phyloP scores from a whole-genome alignment of 1,140 invertebrate genomes.

The Bombus sylvicola region DNA sequence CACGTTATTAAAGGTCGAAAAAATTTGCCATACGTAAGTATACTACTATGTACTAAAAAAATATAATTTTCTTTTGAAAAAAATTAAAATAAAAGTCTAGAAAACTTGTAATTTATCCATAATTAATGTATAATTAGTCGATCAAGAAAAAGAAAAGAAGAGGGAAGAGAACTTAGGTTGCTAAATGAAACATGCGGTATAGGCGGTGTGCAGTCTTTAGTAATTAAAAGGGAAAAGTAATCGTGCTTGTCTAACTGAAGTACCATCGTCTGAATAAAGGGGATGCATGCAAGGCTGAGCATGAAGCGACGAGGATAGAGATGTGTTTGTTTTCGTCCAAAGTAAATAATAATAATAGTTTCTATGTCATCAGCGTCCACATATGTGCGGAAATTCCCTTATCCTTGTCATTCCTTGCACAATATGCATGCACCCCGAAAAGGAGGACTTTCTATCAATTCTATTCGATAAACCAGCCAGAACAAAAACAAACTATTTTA shows the following conservation, averaged over 20 bases:
- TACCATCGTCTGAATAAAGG: constrained; percentile 33
- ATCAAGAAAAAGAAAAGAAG: neutral
- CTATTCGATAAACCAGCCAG: constrained; percentile 16
- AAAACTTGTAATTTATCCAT: neutral
- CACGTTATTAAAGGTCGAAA: constrained; percentile 25
- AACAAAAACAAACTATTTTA: constrained; percentile 57
- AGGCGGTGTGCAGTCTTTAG: constrained; percentile 42
- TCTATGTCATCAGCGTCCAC: neutral
- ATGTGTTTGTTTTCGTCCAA: neutral
- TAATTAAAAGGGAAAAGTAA: constrained; percentile 31
- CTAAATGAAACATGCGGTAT: constrained; percentile 50
- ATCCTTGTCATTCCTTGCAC: constrained; percentile 20
- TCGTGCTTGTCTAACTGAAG: constrained; percentile 46
- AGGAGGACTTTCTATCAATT: neutral
- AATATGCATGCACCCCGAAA: constrained; percentile 31
- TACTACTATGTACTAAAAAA: constrained; percentile 1
- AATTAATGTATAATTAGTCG: constrained; percentile 26
- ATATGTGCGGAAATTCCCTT: neutral
- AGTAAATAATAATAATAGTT: neutral
- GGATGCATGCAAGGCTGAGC: constrained; percentile 19
- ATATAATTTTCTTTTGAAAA: neutral
- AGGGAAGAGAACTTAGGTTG: constrained; percentile 16
- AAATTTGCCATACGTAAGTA: constrained; percentile 7
- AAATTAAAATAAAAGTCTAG: constrained; percentile 5
- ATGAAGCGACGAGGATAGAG: constrained; percentile 29